Base-by-base conservation (phyloP, 2,797 vertebrate genomes). In the Bovichtus diacanthus region DNA sequence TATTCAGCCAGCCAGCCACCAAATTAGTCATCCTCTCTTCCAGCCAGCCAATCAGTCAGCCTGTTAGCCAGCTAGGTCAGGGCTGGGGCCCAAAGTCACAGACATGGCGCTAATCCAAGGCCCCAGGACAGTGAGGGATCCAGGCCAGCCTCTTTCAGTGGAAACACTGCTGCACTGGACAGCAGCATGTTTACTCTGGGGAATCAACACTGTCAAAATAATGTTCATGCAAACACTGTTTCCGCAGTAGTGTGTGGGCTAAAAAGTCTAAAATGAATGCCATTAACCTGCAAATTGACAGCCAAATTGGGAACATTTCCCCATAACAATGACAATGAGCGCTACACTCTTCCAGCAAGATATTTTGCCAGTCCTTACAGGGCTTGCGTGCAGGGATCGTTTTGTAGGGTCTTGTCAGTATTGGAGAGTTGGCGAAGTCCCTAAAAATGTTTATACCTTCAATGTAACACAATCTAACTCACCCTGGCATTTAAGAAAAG, bases 21-120 rank as follows among this genome's bases (percentile, higher is more conserved):
- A 74, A 67, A 75, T 88, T 62, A 88, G 70, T 85, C 79, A 86
- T 81, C 36, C 31, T 62, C n/a, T 69, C 23, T 21, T 66, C 23
- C 55, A 72, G 81, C 61, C 70, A 80, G 55, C 49, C 71, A 80
- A 76, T 86, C 77, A 73, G 54, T 73, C 34, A 59, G 74, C 43
- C 75, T 56, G 68, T 44, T 49, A 39, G 67, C 21, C 74, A 90
- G 76, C 77, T 76, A 82, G 76, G 80, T 86, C 80, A 88, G 77
- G 84, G 70, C 66, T 54, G 29, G 13, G 43, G 75, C 78, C 82
- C 81, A 81, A 81, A 90, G 60, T 78, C 63, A 84, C 76, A 87
- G 69, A 80, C 59, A 69, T 76, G 72, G 64, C 76, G 64, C 23
- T 46, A 68, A 58, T 76, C 74, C 76, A 69, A 78, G 85, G 68